Percentiles rank a stretch among this genome's conserved stretches.
Evolutionary conservation across 2,888 invertebrate genomes (phyloP).

Genomic region (Lithophane ornitopus): DNA sequence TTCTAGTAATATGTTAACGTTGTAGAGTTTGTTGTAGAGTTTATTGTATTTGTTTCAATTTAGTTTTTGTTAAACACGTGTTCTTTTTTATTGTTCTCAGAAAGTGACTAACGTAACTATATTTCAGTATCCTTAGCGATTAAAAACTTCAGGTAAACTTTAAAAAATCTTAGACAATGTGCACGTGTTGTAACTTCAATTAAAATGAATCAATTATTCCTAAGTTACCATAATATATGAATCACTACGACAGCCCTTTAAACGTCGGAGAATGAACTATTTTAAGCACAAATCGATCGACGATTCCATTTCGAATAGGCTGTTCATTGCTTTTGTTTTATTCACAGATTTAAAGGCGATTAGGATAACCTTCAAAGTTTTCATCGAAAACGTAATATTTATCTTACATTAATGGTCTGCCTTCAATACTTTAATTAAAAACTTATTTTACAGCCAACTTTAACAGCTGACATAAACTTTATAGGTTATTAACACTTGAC

Average conservation of each 20-base stretch:
- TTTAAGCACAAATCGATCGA: slow-evolving; percentile 58
- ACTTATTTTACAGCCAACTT: slow-evolving; percentile 14
- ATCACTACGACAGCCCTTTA: neutral
- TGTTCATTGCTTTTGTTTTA: slow-evolving; percentile 23
- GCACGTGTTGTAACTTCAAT: neutral
- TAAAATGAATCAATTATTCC: neutral
- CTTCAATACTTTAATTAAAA: slow-evolving; percentile 1
- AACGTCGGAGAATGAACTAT: slow-evolving; percentile 40
- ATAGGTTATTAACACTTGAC: slow-evolving; percentile 23
- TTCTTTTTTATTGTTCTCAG: slow-evolving; percentile 25
- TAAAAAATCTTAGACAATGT: neutral
- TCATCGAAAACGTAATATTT: neutral
- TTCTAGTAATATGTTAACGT: slow-evolving; percentile 13
- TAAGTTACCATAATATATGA: neutral
- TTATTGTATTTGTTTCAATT: slow-evolving; percentile 52
- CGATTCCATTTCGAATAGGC: slow-evolving; percentile 5
- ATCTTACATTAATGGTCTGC: neutral
- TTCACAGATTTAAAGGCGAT: neutral
- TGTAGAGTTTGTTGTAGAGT: slow-evolving; percentile 53
- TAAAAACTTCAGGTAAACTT: neutral
- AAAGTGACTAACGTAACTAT: slow-evolving; percentile 7
- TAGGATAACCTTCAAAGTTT: neutral
- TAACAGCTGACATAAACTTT: slow-evolving; percentile 31
- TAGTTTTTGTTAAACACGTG: slow-evolving; percentile 32
- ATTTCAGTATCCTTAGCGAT: neutral